Percentiles rank a stretch among this genome's conserved stretches.
These are phyloP conservation scores for Dromiciops gliroides DNA, from an alignment of 2,113 vertebrate genomes.

Conservation along the genomic window DNA sequence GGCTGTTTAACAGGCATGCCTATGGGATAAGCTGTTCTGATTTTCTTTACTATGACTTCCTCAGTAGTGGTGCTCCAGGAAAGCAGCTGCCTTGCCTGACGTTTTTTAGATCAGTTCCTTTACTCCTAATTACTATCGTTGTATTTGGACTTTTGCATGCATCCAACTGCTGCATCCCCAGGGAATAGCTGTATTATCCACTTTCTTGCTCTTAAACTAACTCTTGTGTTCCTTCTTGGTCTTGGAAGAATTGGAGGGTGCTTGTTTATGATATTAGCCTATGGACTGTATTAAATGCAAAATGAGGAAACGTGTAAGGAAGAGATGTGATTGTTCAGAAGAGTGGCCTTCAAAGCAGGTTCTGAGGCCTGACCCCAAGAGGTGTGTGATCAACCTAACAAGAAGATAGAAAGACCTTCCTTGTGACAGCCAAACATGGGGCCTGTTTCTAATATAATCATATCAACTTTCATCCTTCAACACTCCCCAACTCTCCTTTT, in stretches of 20 bases:
- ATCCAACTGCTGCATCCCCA: neutral
- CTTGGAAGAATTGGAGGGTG: neutral
- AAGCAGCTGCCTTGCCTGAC: neutral
- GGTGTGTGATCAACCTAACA: neutral
- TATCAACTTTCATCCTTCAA: neutral
- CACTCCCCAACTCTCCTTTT: neutral
- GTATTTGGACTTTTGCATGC: neutral
- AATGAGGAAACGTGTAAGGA: neutral
- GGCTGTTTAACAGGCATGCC: neutral
- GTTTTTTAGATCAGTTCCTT: neutral
- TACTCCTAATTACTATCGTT: neutral
- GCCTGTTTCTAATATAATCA: neutral
- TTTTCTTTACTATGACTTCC: constrained; percentile 18
- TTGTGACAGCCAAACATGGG: neutral
- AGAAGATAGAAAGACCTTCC: neutral
- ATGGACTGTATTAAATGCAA: constrained; percentile 16
- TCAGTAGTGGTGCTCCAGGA: fast-evolving
- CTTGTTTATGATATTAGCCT: neutral
- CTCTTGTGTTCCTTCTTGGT: neutral
- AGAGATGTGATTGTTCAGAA: neutral
- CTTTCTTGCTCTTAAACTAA: constrained; percentile 2
- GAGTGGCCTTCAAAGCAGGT: neutral
- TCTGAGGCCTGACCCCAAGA: neutral
- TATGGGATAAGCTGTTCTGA: neutral
- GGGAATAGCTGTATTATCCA: neutral